Base-by-base conservation (phyloP, 1,140 invertebrate genomes). In the Scaptodrosophila lebanonensis region DNA sequence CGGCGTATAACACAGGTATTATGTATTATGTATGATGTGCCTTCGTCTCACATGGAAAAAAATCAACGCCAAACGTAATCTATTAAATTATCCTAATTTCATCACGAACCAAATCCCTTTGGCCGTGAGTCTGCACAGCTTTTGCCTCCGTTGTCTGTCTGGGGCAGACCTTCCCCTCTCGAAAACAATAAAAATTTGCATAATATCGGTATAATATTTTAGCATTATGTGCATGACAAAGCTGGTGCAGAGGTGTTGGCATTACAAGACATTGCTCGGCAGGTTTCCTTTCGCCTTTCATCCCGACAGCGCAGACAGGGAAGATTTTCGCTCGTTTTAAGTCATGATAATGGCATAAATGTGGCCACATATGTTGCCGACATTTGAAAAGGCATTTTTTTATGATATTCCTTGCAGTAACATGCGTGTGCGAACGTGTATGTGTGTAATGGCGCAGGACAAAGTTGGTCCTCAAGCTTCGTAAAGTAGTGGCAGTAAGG, bases 21-120 rank as follows among this genome's bases (percentile, higher is more conserved):
- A 70, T 59, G 49, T 63, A 59, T 69, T 66, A 73, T 73, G 69
- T 75, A 76, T 77, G 66, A 77, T 77, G 72, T 45, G 49, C 39
- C 49, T 60, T 29, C 51, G 58, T 8, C 15, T n/a, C 49, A 54
- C 66, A 53, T 68, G 75, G 22, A 13, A 33, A 73, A 70, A 82
- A 82, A 82, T 82, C 75, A 83, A 75, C 75, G 75, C 70, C 66
- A 44, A 48, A 66, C 75, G 58, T 82, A 82, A 82, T 82, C 75
- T 82, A 82, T 82, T 82, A 82, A 82, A 82, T 82, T 82, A 82
- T 82, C 75, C 75, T 83, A 82, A 82, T 82, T 83, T 83, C 75
- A 82, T 82, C 75, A 82, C 75, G 75, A 71, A 72, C 76, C 76
- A 75, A 82, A 82, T 82, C 75, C 75, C 76, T 82, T 82, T 82